A percentile compares a stretch with the other conserved stretches of the same genome.
Conservation (phyloP, 37 sponge, comb jelly and placozoan species). For the Spongia lamella region DNA sequence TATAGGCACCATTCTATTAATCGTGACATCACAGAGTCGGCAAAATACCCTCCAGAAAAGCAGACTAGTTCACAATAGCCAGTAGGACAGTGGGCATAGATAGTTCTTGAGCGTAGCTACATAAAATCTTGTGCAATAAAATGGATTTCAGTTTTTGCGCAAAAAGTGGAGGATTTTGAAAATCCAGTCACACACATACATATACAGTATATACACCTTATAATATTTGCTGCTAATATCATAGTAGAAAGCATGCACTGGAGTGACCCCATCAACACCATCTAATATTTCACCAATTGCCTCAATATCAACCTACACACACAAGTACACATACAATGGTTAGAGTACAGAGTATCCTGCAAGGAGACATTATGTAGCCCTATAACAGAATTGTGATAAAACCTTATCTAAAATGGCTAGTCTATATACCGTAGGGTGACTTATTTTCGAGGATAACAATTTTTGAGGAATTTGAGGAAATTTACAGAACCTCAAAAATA, state of each 20-base stretch:
- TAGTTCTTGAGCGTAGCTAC: no score
- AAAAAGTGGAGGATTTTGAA: not conserved
- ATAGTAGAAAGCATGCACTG: constrained; percentile 77
- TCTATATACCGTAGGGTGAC: no score
- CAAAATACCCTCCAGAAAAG: no score
- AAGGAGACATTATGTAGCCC: not conserved
- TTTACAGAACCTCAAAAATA: no score
- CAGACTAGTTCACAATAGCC: no score
- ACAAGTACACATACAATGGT: not conserved
- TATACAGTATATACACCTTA: constrained; percentile 52
- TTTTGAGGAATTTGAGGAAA: no score
- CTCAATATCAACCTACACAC: constrained; percentile 52
- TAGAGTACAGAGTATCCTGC: no score
- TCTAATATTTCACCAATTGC: constrained; percentile 48
- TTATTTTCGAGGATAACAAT: no score
- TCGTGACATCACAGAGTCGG: no score
- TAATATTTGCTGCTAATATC: constrained; percentile 68
- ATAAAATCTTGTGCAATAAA: no score
- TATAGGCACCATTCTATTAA: no score
- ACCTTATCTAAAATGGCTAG: not conserved
- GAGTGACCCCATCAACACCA: constrained; percentile 63
- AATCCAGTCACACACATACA: not conserved
- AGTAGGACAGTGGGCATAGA: not conserved
- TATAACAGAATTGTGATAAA: not conserved
- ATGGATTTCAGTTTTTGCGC: no score